Conservation (phyloP, 2,797 vertebrate genomes). For the Myotis pilosus region DNA sequence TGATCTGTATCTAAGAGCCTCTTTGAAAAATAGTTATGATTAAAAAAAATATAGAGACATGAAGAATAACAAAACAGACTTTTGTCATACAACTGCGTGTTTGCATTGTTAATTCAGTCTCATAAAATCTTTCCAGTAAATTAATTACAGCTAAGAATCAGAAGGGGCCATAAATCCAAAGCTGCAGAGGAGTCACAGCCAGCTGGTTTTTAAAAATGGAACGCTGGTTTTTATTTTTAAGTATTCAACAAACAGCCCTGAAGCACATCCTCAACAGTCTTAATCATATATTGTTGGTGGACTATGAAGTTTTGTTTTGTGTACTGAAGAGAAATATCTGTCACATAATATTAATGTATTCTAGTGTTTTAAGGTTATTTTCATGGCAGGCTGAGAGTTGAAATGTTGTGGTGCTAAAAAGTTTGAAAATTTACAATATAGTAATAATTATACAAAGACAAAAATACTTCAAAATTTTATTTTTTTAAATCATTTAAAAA, state of each 20-base stretch:
- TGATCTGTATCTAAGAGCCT: slow-evolving; percentile 42
- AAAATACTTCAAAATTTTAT: background rate
- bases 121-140: slow-evolving; percentile 66
- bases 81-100: slow-evolving; percentile 39
- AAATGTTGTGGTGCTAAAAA: slow-evolving; percentile 39
- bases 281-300: slow-evolving; percentile 36
- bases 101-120: slow-evolving; percentile 60
- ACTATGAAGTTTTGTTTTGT: slow-evolving; percentile 52
- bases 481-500: background rate
- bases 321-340: background rate
- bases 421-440: slow-evolving; percentile 45
- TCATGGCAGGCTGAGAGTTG: slow-evolving; percentile 17
- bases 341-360: slow-evolving; percentile 19
- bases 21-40: slow-evolving; percentile 60
- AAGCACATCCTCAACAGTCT: background rate
- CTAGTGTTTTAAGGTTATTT: slow-evolving; percentile 9
- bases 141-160: slow-evolving; percentile 72
- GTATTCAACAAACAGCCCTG: slow-evolving; percentile 32
- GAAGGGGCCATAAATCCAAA: slow-evolving; percentile 52
- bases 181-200: slow-evolving; percentile 42
- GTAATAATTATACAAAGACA: slow-evolving; percentile 3
- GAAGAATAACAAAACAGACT: slow-evolving; percentile 38
- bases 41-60: slow-evolving; percentile 31
- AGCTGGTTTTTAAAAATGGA: slow-evolving; percentile 65
- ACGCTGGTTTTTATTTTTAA: slow-evolving; percentile 60